Conservation (phyloP, 2,113 vertebrate genomes). For the Emydocephalus ijimae region DNA sequence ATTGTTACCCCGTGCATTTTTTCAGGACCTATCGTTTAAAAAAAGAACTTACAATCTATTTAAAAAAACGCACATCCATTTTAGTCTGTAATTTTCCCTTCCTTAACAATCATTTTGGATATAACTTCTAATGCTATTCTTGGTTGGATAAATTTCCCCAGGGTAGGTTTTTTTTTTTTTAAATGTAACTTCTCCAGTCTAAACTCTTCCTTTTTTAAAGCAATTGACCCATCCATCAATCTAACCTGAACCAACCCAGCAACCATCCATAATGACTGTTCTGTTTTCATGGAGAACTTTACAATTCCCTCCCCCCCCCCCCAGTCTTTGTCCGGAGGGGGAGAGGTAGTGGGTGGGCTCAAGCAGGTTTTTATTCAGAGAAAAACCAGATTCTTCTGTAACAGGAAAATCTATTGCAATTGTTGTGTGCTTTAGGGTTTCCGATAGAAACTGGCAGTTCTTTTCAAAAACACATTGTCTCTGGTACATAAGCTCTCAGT, state of each 20-base stretch:
- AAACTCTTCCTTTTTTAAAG: background rate
- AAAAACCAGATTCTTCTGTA: background rate
- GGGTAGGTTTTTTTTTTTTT: background rate
- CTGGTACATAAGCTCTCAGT: too few species aligned
- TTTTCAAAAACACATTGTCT: background rate
- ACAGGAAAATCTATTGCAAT: background rate
- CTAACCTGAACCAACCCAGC: background rate
- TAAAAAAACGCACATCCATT: background rate
- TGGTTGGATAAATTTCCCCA: background rate
- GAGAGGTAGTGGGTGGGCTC: background rate
- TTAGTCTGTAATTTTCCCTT: background rate
- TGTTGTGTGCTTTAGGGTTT: background rate
- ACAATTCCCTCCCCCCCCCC: fast-evolving
- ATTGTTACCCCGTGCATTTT: background rate
- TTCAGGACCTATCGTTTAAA: background rate
- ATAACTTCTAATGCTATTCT: background rate
- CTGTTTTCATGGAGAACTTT: background rate
- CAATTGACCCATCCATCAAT: background rate
- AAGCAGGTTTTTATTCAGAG: background rate
- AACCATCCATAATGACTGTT: background rate
- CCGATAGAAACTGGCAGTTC: background rate
- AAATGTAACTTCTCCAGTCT: background rate
- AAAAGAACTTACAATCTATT: background rate
- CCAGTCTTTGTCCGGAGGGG: background rate
- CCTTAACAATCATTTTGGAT: background rate